A percentile compares a stretch with the other conserved stretches of the same genome.
phyloP scores from a whole-genome alignment of 2,888 invertebrate genomes.

The Tribolium freemani region DNA sequence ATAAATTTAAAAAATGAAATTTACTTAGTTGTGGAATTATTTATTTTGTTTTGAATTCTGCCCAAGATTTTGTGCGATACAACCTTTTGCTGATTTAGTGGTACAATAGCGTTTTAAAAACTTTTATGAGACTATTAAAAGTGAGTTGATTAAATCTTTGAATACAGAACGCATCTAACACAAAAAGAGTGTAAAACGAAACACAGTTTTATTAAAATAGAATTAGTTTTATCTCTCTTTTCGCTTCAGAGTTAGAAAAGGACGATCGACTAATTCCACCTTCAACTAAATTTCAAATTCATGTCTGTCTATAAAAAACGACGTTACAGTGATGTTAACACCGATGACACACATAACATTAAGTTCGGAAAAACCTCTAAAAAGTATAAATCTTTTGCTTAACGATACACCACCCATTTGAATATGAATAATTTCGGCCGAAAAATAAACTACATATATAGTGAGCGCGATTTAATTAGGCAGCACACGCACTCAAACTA shows the following conservation, averaged over 20 bases:
- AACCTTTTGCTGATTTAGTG: background rate
- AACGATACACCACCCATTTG: background rate
- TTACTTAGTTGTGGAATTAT: too few relatives aligned
- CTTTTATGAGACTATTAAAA: background rate
- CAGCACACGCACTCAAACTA: constrained; percentile 12
- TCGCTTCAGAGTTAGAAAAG: background rate
- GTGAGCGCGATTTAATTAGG: constrained; percentile 2
- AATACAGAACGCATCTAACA: background rate
- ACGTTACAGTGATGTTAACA: background rate
- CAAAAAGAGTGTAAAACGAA: background rate
- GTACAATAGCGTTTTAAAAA: background rate
- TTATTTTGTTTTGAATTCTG: too few relatives aligned
- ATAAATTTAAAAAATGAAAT: too few relatives aligned
- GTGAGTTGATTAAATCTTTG: background rate
- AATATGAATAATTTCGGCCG: background rate
- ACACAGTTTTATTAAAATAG: background rate
- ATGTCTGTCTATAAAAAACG: background rate
- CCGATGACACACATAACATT: background rate
- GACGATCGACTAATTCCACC: background rate
- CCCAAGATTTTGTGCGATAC: background rate
- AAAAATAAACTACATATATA: background rate
- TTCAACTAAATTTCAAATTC: background rate
- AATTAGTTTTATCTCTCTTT: background rate
- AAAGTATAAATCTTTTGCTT: background rate
- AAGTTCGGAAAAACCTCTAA: background rate